A percentile compares a stretch with the other conserved stretches of the same genome.
Conservation (phyloP, 64 coral and sea anemone genomes). For the Trachythela sp. region DNA sequence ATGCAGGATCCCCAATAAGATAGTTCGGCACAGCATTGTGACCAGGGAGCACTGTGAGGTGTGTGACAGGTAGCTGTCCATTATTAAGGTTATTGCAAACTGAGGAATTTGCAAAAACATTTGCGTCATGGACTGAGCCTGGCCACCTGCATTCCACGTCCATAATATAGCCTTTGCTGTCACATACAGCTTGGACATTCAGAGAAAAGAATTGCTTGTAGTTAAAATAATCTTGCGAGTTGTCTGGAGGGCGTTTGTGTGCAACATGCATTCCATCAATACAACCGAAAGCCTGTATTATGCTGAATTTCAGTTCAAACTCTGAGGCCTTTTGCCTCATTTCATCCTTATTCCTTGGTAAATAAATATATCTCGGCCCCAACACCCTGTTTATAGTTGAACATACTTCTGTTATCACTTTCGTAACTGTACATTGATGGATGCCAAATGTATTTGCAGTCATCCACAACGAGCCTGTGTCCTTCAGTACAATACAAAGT, state of each 20-base stretch:
- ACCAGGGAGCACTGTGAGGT: background rate
- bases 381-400: conserved; percentile 28
- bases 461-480: conserved; percentile 28
- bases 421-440: conserved; percentile 42
- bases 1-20: conserved; percentile 42
- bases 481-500: background rate
- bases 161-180: conserved; percentile 35
- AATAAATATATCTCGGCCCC: conserved; percentile 49
- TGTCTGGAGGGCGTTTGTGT: conserved; percentile 26
- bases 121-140: conserved; percentile 55
- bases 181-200: conserved; percentile 55
- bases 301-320: conserved; percentile 30
- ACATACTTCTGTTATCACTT: conserved; percentile 29
- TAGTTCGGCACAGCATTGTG: conserved; percentile 45
- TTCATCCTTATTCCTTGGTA: conserved; percentile 50
- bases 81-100: conserved; percentile 35
- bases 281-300: conserved; percentile 38
- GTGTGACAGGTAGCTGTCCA: background rate
- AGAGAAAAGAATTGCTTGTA: conserved; percentile 63
- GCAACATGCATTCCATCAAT: conserved; percentile 52
- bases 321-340: conserved; percentile 54
- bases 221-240: conserved; percentile 47
- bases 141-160: conserved; percentile 27
- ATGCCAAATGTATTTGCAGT: conserved; percentile 46
- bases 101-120: conserved; percentile 44